Evolutionary conservation across 2,888 invertebrate species (phyloP), one percentile per base, ranked within the genome.

Genomic region (Lissonota sp.): DNA sequence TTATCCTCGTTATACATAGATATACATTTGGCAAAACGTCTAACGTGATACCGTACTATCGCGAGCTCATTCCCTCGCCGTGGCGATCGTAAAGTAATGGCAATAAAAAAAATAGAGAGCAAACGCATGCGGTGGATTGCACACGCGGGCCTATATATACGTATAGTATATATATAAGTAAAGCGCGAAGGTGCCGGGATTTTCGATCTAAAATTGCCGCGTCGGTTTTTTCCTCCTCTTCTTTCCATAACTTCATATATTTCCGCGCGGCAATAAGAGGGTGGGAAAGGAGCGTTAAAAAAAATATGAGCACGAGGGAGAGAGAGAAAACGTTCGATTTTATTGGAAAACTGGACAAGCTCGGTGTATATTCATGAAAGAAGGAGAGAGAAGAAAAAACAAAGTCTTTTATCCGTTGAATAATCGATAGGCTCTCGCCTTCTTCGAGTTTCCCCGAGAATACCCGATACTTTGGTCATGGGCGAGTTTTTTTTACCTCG

Each of bases 61-160:
- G 0, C 42, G 40, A 49, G 69, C 40, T 55, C 57, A 12, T 64
- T 71, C 44, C 37, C 49, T 49, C 42, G 55, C 44, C 63, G 10
- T 14, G 42, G 53, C 67, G 14, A 40, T 77, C 73, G 73, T 80
- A 73, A 80, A 80, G 71, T 69, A 49, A 58, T 67, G 64, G 57
- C 40, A 73, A 73, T 77, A 77, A 80, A 77, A 58, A 74, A 44
- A 14, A 12, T 7, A 46, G n/a, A 7, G 7, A 49, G 14, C 57
- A 39, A 73, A 66, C 14, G 44, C 63, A 62, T 51, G 16, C 26
- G 14, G 16, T 49, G 67, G 66, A 62, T 73, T 26, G 1, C 12
- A 40, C 44, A 42, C 55, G 46, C n/a, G 55, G n/a, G n/a, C n/a
- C n/a, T 3, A 51, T 14, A 5, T n/a, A n/a, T 6, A n/a, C 5